These are phyloP conservation scores for Nothocercus nigrocapillus DNA, from an alignment of 2,113 vertebrate genomes.

Conservation along the genomic window DNA sequence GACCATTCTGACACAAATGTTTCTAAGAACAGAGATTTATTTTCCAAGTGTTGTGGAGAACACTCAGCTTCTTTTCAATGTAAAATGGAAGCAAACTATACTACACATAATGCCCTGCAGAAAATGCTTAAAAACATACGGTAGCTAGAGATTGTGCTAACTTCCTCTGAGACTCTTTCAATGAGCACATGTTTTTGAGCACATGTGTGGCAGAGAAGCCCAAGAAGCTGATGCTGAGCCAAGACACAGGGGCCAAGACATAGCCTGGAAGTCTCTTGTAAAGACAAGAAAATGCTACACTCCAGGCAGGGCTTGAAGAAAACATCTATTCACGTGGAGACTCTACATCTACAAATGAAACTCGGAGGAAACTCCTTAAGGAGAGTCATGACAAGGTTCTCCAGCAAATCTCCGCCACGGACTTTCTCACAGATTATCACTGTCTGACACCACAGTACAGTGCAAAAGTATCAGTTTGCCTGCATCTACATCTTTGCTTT, in stretches of 20 bases:
- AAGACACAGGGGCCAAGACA: neutral
- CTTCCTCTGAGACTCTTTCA: neutral
- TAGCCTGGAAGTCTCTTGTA: neutral
- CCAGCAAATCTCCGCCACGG: neutral
- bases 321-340: neutral
- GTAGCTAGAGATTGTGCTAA: neutral
- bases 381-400: neutral
- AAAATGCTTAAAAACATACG: neutral
- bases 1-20: neutral
- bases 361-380: neutral
- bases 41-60: neutral
- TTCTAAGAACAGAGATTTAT: neutral
- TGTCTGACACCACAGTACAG: neutral
- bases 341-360: neutral
- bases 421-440: neutral
- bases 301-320: neutral
- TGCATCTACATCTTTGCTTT: neutral
- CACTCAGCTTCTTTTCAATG: neutral
- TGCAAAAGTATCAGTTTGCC: neutral
- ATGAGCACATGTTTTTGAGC: neutral
- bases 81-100: neutral
- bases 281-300: neutral
- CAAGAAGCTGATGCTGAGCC: neutral
- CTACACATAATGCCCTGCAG: neutral
- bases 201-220: neutral